A percentile compares a stretch with the other conserved stretches of the same genome.
phyloP scores from a whole-genome alignment of 2,113 vertebrate genomes.

The Stigmatopora nigra region DNA sequence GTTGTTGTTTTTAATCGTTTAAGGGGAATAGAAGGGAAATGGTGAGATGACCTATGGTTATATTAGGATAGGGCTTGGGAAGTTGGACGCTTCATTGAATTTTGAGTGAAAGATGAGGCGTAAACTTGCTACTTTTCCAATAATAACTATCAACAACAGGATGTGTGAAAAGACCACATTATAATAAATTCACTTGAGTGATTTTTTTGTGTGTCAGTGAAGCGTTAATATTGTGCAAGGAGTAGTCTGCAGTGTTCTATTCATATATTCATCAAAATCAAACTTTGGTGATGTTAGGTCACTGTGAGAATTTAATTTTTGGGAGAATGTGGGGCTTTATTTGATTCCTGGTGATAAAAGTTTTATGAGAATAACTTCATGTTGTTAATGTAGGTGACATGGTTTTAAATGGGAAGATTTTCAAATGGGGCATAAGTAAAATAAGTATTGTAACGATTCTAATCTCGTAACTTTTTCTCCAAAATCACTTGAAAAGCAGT shows the following conservation, averaged over 20 bases:
- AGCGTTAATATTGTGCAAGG: conserved; percentile 56
- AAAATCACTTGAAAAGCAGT: no score
- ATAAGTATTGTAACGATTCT: no score
- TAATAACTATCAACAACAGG: conserved; percentile 52
- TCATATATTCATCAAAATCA: no score
- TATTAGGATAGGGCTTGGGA: conserved; percentile 21
- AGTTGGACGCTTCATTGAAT: conserved; percentile 29
- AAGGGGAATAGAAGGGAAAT: conserved; percentile 10
- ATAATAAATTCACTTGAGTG: conserved; percentile 43
- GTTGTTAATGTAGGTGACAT: no score
- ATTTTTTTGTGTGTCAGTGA: conserved; percentile 46
- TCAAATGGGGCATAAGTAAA: no score
- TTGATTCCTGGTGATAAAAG: no score
- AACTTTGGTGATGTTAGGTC: no score
- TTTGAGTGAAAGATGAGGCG: conserved; percentile 38
- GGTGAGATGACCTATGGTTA: conserved; percentile 2
- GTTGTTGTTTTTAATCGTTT: neutral
- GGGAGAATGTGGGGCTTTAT: no score
- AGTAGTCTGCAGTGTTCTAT: conserved; percentile 31
- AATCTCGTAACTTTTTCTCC: no score
- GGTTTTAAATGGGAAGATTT: no score
- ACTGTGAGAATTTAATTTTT: no score
- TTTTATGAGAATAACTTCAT: no score
- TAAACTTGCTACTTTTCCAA: conserved; percentile 43
- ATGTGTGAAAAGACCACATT: conserved; percentile 47